phyloP scores from a whole-genome alignment of 30 jellyfish, hydroid and myxozoan species.

The Aurelia coerulea region DNA sequence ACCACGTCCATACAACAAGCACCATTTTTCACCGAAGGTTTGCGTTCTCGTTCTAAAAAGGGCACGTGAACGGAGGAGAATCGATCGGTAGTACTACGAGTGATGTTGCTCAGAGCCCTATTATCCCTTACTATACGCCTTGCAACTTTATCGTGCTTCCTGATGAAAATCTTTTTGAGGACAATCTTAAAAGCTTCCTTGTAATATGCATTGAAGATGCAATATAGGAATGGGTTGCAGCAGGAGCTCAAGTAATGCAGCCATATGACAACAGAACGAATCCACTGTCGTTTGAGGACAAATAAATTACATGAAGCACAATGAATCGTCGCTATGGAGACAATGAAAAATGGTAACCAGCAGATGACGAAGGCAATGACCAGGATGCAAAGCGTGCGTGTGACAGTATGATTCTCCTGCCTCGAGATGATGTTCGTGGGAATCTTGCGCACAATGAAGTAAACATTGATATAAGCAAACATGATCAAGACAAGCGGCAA shows the following conservation, averaged over 20 bases:
- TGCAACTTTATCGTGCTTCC: neutral
- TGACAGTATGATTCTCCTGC: constrained; percentile 79
- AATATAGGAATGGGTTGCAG: constrained; percentile 91
- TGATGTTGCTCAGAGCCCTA: constrained; percentile 29
- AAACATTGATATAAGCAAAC: constrained; percentile 66
- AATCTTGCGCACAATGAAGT: constrained; percentile 65
- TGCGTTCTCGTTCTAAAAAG: constrained; percentile 52
- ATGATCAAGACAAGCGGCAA: constrained; percentile 80
- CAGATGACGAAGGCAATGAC: constrained; percentile 80
- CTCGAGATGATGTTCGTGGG: constrained; percentile 72
- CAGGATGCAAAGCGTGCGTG: constrained; percentile 74
- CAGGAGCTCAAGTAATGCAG: constrained; percentile 93
- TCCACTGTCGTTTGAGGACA: constrained; percentile 74
- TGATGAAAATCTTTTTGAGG: constrained; percentile 59
- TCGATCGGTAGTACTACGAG: constrained; percentile 69
- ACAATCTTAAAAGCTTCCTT: constrained; percentile 90
- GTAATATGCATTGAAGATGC: constrained; percentile 92
- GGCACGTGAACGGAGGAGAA: constrained; percentile 44
- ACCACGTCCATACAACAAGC: constrained; percentile 36
- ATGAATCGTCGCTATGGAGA: constrained; percentile 63
- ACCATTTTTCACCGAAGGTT: constrained; percentile 9
- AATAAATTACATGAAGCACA: constrained; percentile 41
- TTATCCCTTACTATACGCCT: constrained; percentile 1
- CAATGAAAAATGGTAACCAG: constrained; percentile 90
- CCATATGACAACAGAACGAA: constrained; percentile 83